phyloP scores from a whole-genome alignment of 2,888 invertebrate species.

The Ophion costatus region DNA sequence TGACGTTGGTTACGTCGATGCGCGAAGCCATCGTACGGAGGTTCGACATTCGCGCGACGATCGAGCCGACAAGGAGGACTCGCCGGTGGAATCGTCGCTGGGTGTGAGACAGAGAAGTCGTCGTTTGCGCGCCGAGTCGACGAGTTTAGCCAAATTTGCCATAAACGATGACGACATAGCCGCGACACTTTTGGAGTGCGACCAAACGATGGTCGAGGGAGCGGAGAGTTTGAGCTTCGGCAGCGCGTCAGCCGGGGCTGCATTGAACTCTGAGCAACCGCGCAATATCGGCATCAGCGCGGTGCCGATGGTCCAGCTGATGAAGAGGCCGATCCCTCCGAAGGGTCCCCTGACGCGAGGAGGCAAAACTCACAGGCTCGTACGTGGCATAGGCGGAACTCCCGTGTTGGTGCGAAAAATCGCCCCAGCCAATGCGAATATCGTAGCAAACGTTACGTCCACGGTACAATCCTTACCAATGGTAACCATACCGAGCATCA shows the following conservation, averaged over 20 bases:
- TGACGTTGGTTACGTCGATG: not conserved
- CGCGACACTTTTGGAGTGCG: slow-evolving; percentile 72
- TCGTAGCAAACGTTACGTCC: not conserved
- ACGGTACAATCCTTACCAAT: slow-evolving; percentile 66
- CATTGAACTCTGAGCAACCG: slow-evolving; percentile 20
- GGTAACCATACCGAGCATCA: slow-evolving; percentile 70
- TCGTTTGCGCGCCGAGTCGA: slow-evolving; percentile 28
- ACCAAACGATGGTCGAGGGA: slow-evolving; percentile 78
- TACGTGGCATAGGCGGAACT: slow-evolving; percentile 43
- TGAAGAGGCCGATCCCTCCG: slow-evolving; percentile 64
- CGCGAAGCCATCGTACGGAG: not conserved
- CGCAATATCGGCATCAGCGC: slow-evolving; percentile 68
- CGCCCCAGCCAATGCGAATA: slow-evolving; percentile 29
- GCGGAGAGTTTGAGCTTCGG: slow-evolving; percentile 66
- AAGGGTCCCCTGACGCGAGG: slow-evolving; percentile 41
- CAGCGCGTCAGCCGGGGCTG: not conserved
- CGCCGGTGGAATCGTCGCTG: slow-evolving; percentile 36
- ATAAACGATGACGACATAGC: slow-evolving; percentile 66
- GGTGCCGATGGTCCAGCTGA: slow-evolving; percentile 72
- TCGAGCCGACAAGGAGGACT: not conserved
- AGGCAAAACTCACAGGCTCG: slow-evolving; percentile 50
- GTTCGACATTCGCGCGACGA: not conserved
- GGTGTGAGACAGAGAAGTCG: slow-evolving; percentile 26
- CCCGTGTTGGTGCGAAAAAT: slow-evolving; percentile 61
- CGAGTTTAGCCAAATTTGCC: slow-evolving; percentile 15